Evolutionary conservation across 2,888 invertebrate genomes (phyloP).

Genomic region (Lucinisca nassula): DNA sequence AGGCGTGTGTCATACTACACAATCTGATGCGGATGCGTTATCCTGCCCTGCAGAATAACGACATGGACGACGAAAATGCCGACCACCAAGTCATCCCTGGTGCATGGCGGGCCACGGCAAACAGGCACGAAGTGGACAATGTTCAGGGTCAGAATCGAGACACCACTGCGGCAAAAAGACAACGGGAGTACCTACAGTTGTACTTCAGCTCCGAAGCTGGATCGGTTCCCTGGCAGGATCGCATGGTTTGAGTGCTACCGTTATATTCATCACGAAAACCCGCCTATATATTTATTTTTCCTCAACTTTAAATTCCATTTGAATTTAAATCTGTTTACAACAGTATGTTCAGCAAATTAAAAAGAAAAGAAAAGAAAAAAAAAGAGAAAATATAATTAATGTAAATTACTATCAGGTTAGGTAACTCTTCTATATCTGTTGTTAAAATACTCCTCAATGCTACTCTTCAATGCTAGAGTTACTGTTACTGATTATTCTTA

Average conservation of each 20-base stretch:
- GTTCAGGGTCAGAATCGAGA: conserved; percentile 56
- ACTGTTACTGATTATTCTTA: too few species aligned
- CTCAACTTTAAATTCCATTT: too few species aligned
- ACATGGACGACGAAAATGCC: conserved; percentile 67
- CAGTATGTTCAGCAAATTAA: too few species aligned
- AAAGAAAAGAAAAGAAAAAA: too few species aligned
- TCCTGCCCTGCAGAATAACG: conserved; percentile 51
- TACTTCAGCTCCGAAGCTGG: conserved; percentile 69
- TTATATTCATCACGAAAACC: too few species aligned
- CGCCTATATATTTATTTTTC: too few species aligned
- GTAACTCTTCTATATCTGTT: too few species aligned
- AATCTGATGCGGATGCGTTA: conserved; percentile 64
- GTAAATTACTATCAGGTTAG: too few species aligned
- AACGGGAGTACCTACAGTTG: conserved; percentile 64
- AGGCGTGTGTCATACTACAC: conserved; percentile 61
- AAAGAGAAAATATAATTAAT: too few species aligned
- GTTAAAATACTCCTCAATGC: too few species aligned
- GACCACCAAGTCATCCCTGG: conserved; percentile 62
- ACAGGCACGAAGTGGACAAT: conserved; percentile 66
- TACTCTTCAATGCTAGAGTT: too few species aligned
- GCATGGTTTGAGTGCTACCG: conserved; percentile 38
- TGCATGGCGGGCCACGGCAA: conserved; percentile 41
- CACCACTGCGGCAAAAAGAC: conserved; percentile 60
- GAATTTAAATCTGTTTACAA: too few species aligned
- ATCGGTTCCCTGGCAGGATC: conserved; percentile 69